Evolutionary conservation across 2,113 vertebrate genomes (phyloP), one percentile per base, ranked within the genome.

Genomic region (Vicugna pacos): DNA sequence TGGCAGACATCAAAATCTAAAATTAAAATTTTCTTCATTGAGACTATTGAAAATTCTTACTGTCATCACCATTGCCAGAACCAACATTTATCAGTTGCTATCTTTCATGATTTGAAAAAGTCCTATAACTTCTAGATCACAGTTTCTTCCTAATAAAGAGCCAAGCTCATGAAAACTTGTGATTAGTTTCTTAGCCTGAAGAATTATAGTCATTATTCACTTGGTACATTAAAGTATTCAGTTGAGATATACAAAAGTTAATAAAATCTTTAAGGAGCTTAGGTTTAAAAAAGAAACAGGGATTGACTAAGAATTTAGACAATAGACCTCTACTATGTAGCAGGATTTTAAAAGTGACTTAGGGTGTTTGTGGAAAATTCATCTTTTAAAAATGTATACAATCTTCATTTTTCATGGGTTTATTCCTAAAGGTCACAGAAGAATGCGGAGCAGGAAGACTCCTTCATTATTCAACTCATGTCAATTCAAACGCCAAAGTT

Each of bases 361-460:
- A 93, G 90, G 91, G 46, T 97, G 70, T 98, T 98, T 95, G 94
- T 98, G 97, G 95, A 84, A 97, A 96, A 98, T 98, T 97, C 96
- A 96, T 97, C 96, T 98, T 98, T 97, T 93, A 79, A 93, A 97
- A 96, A 93, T 85, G 48, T 86, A 70, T 17, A 89, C 35, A 84
- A 46, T 92, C 54, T 42, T 97, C 58, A 70, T 75, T 96, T 97
- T 88, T 97, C n/a, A 32, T 89, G 90, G 70, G 50, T 86, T 97
- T 46, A 24, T 91, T 96, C 79, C 95, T 96, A 90, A 97, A 97
- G 48, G 52, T 89, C 65, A 95, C 85, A 85, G 60, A 96, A 96
- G 76, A 91, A 91, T 94, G 50, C 91, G 96, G 89, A 95, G 38
- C 79, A 94, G 73, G 42, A 38, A 72, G 67, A 82, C 67, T 86